A percentile compares a stretch with the other conserved stretches of the same genome.
Evolutionary conservation across 2,888 invertebrate genomes (phyloP).

Genomic region (Lypha dubia): DNA sequence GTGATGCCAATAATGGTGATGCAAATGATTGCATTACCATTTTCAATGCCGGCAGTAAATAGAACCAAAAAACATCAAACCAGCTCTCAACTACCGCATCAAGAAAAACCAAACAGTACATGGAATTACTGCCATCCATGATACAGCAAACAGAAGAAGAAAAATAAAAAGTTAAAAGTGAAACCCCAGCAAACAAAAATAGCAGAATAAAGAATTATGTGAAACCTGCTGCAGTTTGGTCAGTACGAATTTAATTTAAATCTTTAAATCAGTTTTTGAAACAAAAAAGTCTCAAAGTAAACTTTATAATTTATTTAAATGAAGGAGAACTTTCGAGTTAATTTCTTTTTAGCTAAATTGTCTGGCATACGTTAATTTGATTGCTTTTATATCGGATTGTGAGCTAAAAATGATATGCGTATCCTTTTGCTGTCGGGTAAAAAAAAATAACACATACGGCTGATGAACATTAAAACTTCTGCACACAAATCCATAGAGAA

Average conservation of each 20-base stretch:
- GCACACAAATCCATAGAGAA: not conserved
- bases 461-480: not conserved
- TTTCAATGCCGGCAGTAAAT: conserved; percentile 44
- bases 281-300: not conserved
- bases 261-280: not conserved
- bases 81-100: conserved; percentile 24
- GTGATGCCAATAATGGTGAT: conserved; percentile 42
- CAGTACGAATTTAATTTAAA: not conserved
- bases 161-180: not conserved
- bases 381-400: conserved; percentile 1
- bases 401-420: conserved; percentile 32
- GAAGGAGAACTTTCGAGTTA: too few species aligned
- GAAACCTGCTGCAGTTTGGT: not conserved
- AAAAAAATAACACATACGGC: conserved; percentile 26
- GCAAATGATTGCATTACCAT: conserved; percentile 42
- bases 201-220: not conserved
- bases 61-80: conserved; percentile 25
- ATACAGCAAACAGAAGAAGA: not conserved
- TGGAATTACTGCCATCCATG: conserved; percentile 1
- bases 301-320: not conserved
- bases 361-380: conserved; percentile 1
- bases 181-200: conserved; percentile 38
- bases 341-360: not conserved
- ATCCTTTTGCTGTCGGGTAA: conserved; percentile 26
- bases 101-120: conserved; percentile 43